A percentile compares a stretch with the other conserved stretches of the same genome.
Conservation (phyloP, 2,113 vertebrate genomes). For the Peromyscus californicus region DNA sequence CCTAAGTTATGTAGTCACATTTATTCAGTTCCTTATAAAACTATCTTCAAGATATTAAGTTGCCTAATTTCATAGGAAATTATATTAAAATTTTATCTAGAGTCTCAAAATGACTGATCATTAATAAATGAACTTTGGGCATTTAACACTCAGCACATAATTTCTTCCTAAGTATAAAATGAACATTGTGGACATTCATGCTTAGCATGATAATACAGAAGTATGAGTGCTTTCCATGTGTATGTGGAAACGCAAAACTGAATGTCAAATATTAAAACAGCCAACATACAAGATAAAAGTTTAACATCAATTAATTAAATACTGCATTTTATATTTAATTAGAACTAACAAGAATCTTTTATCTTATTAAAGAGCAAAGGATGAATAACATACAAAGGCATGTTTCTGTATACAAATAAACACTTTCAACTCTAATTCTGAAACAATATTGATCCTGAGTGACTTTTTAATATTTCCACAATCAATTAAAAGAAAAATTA, state of each 20-base stretch:
- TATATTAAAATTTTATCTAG: conserved; percentile 32
- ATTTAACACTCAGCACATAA: conserved; percentile 56
- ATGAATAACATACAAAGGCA: not conserved
- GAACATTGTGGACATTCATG: not conserved
- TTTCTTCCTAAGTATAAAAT: conserved; percentile 36
- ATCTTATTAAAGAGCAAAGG: not conserved
- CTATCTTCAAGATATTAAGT: conserved; percentile 21
- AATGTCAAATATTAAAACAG: conserved; percentile 37
- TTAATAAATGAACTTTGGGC: conserved; percentile 50
- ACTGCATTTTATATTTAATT: not conserved
- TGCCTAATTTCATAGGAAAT: not conserved
- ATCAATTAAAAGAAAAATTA: conserved; percentile 60
- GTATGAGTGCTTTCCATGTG: not conserved
- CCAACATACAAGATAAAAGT: not conserved
- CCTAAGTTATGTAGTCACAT: conserved; percentile 12
- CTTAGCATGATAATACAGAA: not conserved
- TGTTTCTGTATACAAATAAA: not conserved
- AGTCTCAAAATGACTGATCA: conserved; percentile 54
- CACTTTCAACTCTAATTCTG: not conserved
- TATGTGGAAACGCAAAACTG: conserved; percentile 38
- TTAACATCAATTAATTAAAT: not conserved
- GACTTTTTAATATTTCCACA: not conserved
- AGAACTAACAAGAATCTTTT: conserved; percentile 27
- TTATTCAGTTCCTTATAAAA: not conserved
- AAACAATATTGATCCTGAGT: not conserved